Base-by-base conservation (phyloP, 2,888 invertebrate genomes). In the Cantharis nigra region DNA sequence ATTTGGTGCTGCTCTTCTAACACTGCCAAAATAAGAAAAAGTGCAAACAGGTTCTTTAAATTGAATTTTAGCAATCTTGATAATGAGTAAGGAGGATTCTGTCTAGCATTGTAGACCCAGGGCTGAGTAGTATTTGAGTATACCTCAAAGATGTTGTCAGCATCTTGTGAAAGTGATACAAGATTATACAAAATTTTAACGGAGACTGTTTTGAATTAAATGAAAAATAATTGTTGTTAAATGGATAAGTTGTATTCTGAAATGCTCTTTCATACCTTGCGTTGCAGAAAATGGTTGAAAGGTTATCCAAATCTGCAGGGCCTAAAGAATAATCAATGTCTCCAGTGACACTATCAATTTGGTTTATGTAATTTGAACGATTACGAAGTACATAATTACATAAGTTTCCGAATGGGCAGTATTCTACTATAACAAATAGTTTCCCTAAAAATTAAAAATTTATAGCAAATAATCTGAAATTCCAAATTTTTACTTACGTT, bases 211-310 rank as follows among this genome's bases (percentile, higher is more conserved):
- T 3, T 20, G 20, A 20, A 20, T 20, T 20, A 20, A 20, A 20
- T 20, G 20, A 3, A 20, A 20, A 20, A n/a, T n/a, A n/a, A n/a
- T 20, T 20, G 20, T 20, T 20, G 20, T 20, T 20, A 1, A 23
- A 5, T 5, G 23, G 3, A n/a, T n/a, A n/a, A n/a, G n/a, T n/a
- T n/a, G n/a, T n/a, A n/a, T n/a, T n/a, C n/a, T n/a, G n/a, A n/a
- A n/a, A n/a, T n/a, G n/a, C n/a, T 23, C 5, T 23, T 23, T 23
- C n/a, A 5, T 23, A 90, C 90, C 92, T 92, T 84, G 91, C 91
- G 23, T 89, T 91, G 79, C 91, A 92, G 73, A 91, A 91, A 70
- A 91, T 87, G 7, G 92, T 92, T 80, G 90, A 90, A 5, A 2
- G 7, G 2, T n/a, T 49, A n/a, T 49, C 49, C 0, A 49, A 2